Evolutionary conservation across 2,888 invertebrate genomes (phyloP).

Genomic region (Chydorus sphaericus): DNA sequence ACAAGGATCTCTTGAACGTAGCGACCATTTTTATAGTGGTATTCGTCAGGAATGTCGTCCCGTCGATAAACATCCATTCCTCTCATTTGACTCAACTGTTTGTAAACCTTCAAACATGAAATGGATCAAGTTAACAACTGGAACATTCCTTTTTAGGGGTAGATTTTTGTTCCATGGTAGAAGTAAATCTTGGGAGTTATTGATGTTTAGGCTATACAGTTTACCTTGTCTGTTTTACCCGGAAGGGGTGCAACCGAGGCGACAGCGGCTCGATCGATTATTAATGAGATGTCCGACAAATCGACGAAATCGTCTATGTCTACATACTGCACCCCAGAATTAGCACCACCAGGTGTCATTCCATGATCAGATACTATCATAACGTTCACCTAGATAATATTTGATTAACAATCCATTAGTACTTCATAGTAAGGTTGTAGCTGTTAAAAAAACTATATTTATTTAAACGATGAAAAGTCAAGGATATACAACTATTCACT

Average conservation of each 20-base stretch:
- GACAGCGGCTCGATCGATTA: constrained; percentile 23
- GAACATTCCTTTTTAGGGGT: background rate
- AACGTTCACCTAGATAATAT: constrained; percentile 24
- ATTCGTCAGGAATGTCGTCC: constrained; percentile 31
- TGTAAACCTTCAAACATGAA: constrained; percentile 20
- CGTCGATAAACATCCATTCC: constrained; percentile 27
- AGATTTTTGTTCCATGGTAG: background rate
- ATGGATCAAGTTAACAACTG: background rate
- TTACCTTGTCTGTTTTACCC: constrained; percentile 19
- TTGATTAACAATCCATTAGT: background rate
- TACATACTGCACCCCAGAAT: constrained; percentile 21
- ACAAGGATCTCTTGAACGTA: constrained; percentile 31
- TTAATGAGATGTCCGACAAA: constrained; percentile 20
- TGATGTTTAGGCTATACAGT: no score
- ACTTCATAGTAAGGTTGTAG: background rate
- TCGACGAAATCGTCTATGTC: constrained; percentile 24
- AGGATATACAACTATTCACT: background rate
- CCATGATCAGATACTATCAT: constrained; percentile 29
- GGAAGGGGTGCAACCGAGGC: constrained; percentile 23
- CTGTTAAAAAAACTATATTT: background rate
- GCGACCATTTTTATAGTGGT: constrained; percentile 30
- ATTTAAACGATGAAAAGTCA: background rate
- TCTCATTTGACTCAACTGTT: constrained; percentile 20
- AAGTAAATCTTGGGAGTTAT: background rate
- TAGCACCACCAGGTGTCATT: constrained; percentile 26